Evolutionary conservation across 2,888 invertebrate species (phyloP).

Genomic region (Endotricha flammealis): DNA sequence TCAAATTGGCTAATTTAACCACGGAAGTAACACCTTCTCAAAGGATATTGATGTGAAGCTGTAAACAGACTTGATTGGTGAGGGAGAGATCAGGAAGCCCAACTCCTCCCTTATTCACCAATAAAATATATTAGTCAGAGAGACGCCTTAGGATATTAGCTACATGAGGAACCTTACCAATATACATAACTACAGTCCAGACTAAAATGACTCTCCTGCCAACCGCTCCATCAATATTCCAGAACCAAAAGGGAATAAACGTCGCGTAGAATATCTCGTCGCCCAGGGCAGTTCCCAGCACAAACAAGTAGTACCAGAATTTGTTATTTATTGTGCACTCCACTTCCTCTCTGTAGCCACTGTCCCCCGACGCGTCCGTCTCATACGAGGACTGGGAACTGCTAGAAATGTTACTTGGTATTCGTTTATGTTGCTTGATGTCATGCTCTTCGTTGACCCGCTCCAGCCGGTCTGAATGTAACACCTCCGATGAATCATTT

Average conservation of each 20-base stretch:
- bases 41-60: no score
- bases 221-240: slow-evolving; percentile 94
- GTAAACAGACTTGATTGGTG: no score
- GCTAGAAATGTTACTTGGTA: slow-evolving; percentile 58
- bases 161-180: slow-evolving; percentile 80
- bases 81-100: no score
- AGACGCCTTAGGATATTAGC: background rate
- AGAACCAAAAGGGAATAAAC: slow-evolving; percentile 96
- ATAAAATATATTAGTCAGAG: no score
- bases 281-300: slow-evolving; percentile 90
- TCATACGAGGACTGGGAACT: slow-evolving; percentile 61
- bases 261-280: slow-evolving; percentile 94
- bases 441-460: slow-evolving; percentile 39
- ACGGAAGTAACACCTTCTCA: no score
- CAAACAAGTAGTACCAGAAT: slow-evolving; percentile 91
- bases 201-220: slow-evolving; percentile 89
- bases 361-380: slow-evolving; percentile 56
- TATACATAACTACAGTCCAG: slow-evolving; percentile 91
- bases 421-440: slow-evolving; percentile 52
- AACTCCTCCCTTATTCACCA: no score
- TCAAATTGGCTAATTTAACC: no score
- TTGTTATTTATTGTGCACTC: slow-evolving; percentile 81
- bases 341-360: slow-evolving; percentile 46
- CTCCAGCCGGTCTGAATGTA: slow-evolving; percentile 46
- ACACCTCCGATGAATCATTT: slow-evolving; percentile 41